These are phyloP conservation scores for Cebus imitator DNA, from an alignment of 2,113 vertebrate genomes.

Conservation along the genomic window DNA sequence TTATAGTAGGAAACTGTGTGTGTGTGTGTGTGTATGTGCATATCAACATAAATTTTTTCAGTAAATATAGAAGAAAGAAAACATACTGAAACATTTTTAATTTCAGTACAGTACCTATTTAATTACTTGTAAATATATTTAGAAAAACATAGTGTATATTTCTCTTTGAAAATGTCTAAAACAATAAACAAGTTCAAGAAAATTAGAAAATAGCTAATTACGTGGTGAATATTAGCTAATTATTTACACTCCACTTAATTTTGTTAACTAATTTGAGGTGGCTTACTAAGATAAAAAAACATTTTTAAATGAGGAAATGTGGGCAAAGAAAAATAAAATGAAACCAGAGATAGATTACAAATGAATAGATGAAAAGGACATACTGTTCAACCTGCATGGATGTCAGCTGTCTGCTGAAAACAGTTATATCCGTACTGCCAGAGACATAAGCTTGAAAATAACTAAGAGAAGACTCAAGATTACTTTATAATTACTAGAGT, in stretches of 20 bases:
- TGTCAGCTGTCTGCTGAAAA: neutral
- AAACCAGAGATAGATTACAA: neutral
- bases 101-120: neutral
- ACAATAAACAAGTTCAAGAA: neutral
- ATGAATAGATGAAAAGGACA: neutral
- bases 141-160: neutral
- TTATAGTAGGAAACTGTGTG: neutral
- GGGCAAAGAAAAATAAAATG: neutral
- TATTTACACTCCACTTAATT: neutral
- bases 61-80: neutral
- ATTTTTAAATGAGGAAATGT: neutral
- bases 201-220: neutral
- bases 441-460: neutral
- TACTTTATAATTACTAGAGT: neutral
- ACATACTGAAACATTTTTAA: neutral
- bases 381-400: accelerated
- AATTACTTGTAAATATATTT: neutral
- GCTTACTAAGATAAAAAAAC: neutral
- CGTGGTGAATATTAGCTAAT: neutral
- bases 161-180: neutral
- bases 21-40: neutral
- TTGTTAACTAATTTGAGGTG: neutral
- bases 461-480: neutral
- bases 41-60: neutral
- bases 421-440: neutral